A percentile compares a stretch with the other conserved stretches of the same genome.
phyloP scores from a whole-genome alignment of 2,113 vertebrate species.

The Circaetus cinerascens region DNA sequence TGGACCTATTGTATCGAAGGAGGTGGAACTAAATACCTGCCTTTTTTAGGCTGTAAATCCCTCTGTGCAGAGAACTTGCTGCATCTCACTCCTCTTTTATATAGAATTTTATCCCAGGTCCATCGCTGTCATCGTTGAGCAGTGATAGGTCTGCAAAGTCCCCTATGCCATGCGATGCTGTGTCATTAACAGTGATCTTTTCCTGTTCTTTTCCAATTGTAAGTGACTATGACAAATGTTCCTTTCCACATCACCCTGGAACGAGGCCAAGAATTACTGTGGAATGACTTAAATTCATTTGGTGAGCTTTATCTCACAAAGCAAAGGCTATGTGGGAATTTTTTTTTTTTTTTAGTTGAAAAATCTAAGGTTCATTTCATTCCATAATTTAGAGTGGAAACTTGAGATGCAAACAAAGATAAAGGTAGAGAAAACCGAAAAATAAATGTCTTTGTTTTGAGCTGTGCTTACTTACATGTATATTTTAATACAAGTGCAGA shows the following conservation, averaged over 20 bases:
- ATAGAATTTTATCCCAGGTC: too few relatives aligned
- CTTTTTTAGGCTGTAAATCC: background rate
- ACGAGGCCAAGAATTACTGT: background rate
- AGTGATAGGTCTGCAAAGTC: background rate
- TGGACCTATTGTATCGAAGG: background rate
- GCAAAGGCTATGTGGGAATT: background rate
- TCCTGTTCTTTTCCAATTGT: background rate
- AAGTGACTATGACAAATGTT: background rate
- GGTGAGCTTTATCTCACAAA: background rate
- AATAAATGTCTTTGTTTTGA: background rate
- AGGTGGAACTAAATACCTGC: background rate
- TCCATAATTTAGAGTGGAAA: background rate
- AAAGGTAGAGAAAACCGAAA: background rate
- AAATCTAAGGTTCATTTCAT: background rate
- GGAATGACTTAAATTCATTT: background rate
- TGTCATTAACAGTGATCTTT: background rate
- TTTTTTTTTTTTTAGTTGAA: background rate
- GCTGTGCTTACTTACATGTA: background rate
- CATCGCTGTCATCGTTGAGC: fast-evolving
- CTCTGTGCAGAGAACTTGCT: background rate
- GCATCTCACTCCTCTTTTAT: background rate
- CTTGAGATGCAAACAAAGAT: background rate
- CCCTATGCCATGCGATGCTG: background rate
- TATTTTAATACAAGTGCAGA: background rate
- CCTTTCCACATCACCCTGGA: background rate